These are phyloP conservation scores for Dolichotis patagonum DNA, from an alignment of 2,113 vertebrate species.

Conservation along the genomic window DNA sequence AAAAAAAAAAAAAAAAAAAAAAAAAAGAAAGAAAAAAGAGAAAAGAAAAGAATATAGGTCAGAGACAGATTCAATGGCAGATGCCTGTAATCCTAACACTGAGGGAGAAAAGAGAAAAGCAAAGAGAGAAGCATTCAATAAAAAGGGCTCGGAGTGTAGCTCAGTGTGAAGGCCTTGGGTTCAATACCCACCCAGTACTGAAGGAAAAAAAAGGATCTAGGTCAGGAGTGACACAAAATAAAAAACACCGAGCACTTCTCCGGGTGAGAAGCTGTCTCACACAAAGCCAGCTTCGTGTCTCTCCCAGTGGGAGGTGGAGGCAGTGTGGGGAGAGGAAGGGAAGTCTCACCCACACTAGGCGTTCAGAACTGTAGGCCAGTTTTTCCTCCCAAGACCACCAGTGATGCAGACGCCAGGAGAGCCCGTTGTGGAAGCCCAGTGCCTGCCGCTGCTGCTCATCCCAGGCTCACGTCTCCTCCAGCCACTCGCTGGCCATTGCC, in stretches of 20 bases:
- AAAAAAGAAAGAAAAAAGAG: no score
- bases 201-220: background rate
- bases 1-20: no score
- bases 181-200: background rate
- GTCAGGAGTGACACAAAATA: no score
- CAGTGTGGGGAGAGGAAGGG: background rate
- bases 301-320: background rate
- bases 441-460: background rate
- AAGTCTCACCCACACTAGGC: background rate
- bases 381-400: background rate
- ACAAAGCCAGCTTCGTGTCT: background rate
- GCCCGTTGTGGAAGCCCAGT: no score
- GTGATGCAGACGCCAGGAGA: background rate
- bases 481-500: background rate
- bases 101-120: background rate
- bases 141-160: background rate
- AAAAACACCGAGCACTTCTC: background rate
- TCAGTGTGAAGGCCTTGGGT: background rate
- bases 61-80: background rate
- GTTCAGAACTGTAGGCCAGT: no score
- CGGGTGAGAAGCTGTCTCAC: no score
- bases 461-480: background rate
- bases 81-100: background rate
- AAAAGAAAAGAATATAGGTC: no score
- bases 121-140: background rate